These are phyloP conservation scores for Dolichopus griseipennis DNA, from an alignment of 2,888 invertebrate genomes.

Conservation along the genomic window DNA sequence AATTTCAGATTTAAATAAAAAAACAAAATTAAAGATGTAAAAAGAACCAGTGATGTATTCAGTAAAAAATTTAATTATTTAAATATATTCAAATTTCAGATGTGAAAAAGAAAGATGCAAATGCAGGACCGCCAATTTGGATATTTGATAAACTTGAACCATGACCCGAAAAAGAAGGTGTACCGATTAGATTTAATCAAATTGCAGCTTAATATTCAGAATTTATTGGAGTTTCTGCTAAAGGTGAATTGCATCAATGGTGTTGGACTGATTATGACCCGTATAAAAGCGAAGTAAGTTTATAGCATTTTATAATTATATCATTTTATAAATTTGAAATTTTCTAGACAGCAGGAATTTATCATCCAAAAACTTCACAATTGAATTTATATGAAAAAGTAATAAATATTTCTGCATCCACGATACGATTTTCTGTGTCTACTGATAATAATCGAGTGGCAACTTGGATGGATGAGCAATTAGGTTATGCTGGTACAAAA, in stretches of 20 bases:
- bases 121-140: constrained; percentile 74
- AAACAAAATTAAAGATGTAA: too few relatives aligned
- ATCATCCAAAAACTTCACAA: constrained; percentile 80
- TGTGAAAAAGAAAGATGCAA: constrained; percentile 70
- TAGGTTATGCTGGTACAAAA: constrained; percentile 62
- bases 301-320: not conserved
- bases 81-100: constrained; percentile 51
- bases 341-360: constrained; percentile 39
- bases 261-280: constrained; percentile 90
- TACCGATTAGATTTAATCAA: constrained; percentile 65
- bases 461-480: constrained; percentile 88
- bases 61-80: too few relatives aligned
- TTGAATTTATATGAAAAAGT: constrained; percentile 76
- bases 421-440: constrained; percentile 81
- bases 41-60: too few relatives aligned
- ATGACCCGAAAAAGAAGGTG: constrained; percentile 65
- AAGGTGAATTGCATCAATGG: constrained; percentile 93
- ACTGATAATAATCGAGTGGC: constrained; percentile 88
- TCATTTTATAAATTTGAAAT: not conserved
- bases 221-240: constrained; percentile 78
- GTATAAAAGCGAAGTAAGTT: constrained; percentile 52
- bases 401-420: constrained; percentile 75
- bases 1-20: too few relatives aligned
- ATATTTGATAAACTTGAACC: constrained; percentile 91
- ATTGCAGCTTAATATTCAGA: constrained; percentile 92